Conservation (phyloP, 2,113 vertebrate genomes). For the Cynocephalus volans region DNA sequence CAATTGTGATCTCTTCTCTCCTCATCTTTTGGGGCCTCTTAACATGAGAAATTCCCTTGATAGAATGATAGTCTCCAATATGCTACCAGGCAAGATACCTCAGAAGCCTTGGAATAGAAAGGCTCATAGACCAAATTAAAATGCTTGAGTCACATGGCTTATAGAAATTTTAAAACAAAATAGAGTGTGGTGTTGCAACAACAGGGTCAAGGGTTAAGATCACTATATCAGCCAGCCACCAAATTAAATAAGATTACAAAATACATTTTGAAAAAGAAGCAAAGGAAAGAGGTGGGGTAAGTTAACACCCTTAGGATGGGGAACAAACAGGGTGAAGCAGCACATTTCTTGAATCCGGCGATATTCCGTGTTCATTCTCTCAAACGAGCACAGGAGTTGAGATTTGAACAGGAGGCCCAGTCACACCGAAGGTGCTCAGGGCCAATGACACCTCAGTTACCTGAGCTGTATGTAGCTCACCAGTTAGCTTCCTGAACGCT, state of each 20-base stretch:
- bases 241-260: not conserved
- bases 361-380: not conserved
- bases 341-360: not conserved
- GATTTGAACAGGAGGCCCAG: not conserved
- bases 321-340: not conserved
- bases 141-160: not conserved
- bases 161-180: not conserved
- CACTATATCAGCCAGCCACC: no score
- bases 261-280: not conserved
- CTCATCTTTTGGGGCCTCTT: not conserved
- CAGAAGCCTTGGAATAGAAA: not conserved
- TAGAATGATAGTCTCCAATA: not conserved
- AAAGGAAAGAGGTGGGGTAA: not conserved
- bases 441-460: not conserved
- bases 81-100: not conserved
- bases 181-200: no score
- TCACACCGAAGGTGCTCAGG: not conserved
- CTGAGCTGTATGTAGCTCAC: not conserved
- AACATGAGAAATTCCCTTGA: not conserved
- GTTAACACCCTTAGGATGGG: not conserved
- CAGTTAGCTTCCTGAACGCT: not conserved
- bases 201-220: no score
- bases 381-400: not conserved
- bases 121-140: constrained; percentile 15
- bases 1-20: not conserved